Evolutionary conservation across 2,888 invertebrate genomes (phyloP).

Genomic region (Habroteleia sp.): DNA sequence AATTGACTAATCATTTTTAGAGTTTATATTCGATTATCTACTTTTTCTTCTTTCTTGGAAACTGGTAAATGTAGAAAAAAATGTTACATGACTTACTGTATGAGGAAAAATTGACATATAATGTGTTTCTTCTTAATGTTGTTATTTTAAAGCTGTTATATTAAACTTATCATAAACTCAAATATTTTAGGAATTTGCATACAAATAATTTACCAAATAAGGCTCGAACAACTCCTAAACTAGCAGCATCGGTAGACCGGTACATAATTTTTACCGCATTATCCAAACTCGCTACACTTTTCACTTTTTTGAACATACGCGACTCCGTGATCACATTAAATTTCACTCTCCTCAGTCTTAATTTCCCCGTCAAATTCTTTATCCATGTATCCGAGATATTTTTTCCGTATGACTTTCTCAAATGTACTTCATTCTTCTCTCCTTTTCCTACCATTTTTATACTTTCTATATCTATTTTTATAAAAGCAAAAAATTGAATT

Average conservation of each 20-base stretch:
- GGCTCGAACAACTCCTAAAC: constrained; percentile 89
- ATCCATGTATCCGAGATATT: not conserved
- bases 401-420: not conserved
- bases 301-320: constrained; percentile 7
- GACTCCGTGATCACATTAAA: not conserved
- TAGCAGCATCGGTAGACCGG: constrained; percentile 87
- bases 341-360: not conserved
- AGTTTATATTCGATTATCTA: too few species aligned
- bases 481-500: too few species aligned
- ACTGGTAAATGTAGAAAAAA: too few species aligned
- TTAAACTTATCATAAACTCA: too few species aligned
- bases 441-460: not conserved
- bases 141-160: too few species aligned
- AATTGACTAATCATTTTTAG: too few species aligned
- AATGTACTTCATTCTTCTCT: not conserved
- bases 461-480: not conserved
- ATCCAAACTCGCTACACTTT: constrained; percentile 65
- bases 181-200: too few species aligned
- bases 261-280: constrained; percentile 84
- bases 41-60: too few species aligned
- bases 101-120: too few species aligned
- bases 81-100: too few species aligned
- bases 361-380: not conserved
- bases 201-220: constrained; percentile 89
- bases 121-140: too few species aligned